Base-by-base conservation (phyloP, 2,113 vertebrate species). In the Pterophyllum scalare region DNA sequence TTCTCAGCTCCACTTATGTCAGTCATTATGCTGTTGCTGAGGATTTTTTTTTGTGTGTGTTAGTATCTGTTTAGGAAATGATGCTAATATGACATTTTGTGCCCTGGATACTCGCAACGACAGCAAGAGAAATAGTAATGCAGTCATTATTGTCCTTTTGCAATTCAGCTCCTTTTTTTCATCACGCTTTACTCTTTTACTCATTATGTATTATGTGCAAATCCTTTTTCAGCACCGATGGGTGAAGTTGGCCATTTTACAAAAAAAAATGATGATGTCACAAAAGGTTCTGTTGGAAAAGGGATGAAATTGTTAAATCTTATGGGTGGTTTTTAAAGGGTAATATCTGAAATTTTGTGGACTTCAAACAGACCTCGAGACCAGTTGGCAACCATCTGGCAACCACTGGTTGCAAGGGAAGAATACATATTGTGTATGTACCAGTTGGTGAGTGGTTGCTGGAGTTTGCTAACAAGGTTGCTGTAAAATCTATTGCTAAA, bases 71-170 rank as follows among this genome's bases (percentile, higher is more conserved):
- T 56, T 88, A 59, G 43, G 31, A 87, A 77, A 83, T 57, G 22
- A 82, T 76, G 59, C 64, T 87, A 76, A 52, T 90, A 78, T 86
- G 91, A 95, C 94, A 93, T 92, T 87, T 92, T 94, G 89, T 91
- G 92, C 89, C 92, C 92, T 92, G 90, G 88, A 94, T 88, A 91
- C 90, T 90, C 77, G 85, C 90, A 93, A 90, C 46, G 20, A 75
- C 86, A 86, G 75, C 81, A 85, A 85, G 65, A 89, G 82, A 83
- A 54, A 83, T 59, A 83, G 65, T 80, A 72, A 90, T 67, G 74
- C 81, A 79, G 58, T 75, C 82, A 61, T 80, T 65, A 64, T 65
- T 65, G 84, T 85, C 79, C 81, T 82, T 78, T 77, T 81, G 75
- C 88, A 81, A 58, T 80, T 88, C 67, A 79, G 7, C 31, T 82